Evolutionary conservation across 1,140 invertebrate genomes (phyloP).

Genomic region (Nilaparvata lugens): DNA sequence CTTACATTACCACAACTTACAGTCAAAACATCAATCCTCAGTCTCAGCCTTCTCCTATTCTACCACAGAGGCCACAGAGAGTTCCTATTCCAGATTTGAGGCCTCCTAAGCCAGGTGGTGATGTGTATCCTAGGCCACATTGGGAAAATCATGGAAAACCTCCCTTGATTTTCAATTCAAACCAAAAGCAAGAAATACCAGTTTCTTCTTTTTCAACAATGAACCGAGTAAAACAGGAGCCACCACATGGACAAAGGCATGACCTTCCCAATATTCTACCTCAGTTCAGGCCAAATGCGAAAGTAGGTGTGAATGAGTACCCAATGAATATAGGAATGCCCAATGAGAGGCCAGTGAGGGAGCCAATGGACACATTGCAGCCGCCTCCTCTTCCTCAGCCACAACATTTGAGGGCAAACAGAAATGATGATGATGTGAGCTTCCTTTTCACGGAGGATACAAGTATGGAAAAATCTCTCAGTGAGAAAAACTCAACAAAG

Average conservation of each 20-base stretch:
- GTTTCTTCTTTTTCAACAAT: conserved; percentile 11
- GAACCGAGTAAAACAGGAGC: conserved; percentile 20
- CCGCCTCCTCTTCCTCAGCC: conserved; percentile 38
- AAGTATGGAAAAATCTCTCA: background rate
- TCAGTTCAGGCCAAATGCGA: conserved; percentile 57
- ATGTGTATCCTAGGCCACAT: conserved; percentile 24
- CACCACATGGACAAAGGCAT: conserved; percentile 9
- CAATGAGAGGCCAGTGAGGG: conserved; percentile 33
- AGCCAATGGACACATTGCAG: conserved; percentile 29
- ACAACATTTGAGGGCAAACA: conserved; percentile 34
- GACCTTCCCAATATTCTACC: conserved; percentile 57
- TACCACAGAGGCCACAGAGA: conserved; percentile 4
- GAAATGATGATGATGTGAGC: conserved; percentile 26
- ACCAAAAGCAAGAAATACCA: conserved; percentile 11
- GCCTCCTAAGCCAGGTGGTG: conserved; percentile 9
- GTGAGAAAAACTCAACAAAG: background rate
- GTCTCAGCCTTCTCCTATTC: background rate
- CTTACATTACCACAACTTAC: background rate
- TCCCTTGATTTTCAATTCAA: conserved; percentile 10
- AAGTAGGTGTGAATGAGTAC: conserved; percentile 43
- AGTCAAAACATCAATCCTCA: conserved; percentile 1
- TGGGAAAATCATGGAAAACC: conserved; percentile 25
- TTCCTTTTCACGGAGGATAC: background rate
- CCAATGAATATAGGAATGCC: conserved; percentile 15
- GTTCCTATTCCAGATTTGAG: conserved; percentile 5